Base-by-base conservation (phyloP, 2,113 vertebrate species). In the Pardalotus punctatus region DNA sequence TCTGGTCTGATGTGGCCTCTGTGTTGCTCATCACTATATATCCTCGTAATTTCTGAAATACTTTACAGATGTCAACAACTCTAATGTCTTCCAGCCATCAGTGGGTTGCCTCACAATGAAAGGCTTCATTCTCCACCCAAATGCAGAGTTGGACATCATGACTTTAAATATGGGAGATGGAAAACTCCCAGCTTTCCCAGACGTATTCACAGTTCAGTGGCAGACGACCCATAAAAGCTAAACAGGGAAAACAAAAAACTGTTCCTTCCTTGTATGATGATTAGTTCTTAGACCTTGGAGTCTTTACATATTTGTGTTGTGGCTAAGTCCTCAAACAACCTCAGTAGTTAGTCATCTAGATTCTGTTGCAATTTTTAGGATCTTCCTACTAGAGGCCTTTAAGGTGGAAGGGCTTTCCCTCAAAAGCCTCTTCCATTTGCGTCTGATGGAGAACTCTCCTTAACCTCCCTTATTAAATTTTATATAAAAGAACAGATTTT, bases 41-140 rank as follows among this genome's bases (percentile, higher is more conserved):
- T 54, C 77, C 40, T 78, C 56, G 1, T 57, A 87, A 88, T 87
- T 95, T 97, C 81, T 96, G 42, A 93, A 91, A 94, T 87, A 72
- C 81, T 91, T 94, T 31, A 56, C 83, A 92, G 85, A 94, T 95
- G 93, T 93, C 81, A 96, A 85, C 81, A 90, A 51, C 51, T 77
- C 43, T 88, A 95, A 92, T 90, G 71, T 90, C 36, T 94, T 93
- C 62, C 84, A 96, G 84, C 33, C 36, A 8, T 73, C 74, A 85
- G 0, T 53, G 58, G 89, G 29, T 77, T 80, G 47, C 54, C 78
- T 65, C 71, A 94, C 84, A 77, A 82, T 45, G 19, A 94, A 89
- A 80, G 19, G 28, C 54, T 80, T 95, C 27, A 47, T 82, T 94
- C 74, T 96, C 38, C 24, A 57, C 45, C 31, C 58, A 85, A 29